phyloP scores from a whole-genome alignment of 2,797 vertebrate species.

The Gastrophryne carolinensis region DNA sequence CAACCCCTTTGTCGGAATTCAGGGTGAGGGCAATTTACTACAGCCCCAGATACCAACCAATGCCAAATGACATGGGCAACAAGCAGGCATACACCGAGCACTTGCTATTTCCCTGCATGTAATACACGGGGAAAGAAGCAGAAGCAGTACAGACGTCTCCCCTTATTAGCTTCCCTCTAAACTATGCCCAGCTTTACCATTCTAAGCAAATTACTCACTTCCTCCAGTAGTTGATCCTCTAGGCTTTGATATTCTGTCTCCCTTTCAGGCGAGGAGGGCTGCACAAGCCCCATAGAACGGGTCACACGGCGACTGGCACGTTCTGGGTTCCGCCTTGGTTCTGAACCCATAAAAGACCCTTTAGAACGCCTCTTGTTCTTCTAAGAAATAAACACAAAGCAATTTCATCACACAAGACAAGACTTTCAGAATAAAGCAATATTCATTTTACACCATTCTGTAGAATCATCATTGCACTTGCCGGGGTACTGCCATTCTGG shows the following conservation, averaged over 20 bases:
- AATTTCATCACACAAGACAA: neutral
- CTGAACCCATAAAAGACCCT: slow-evolving; percentile 18
- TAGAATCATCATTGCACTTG: neutral
- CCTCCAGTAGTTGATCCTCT: slow-evolving; percentile 67
- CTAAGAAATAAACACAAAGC: slow-evolving; percentile 55
- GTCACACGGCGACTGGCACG: slow-evolving; percentile 64
- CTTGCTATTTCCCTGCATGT: too few species aligned
- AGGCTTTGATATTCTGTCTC: slow-evolving; percentile 55
- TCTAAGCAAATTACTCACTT: slow-evolving; percentile 56
- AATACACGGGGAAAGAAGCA: too few species aligned
- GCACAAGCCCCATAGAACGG: slow-evolving; percentile 66
- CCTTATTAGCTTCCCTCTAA: too few species aligned
- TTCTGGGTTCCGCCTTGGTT: slow-evolving; percentile 67
- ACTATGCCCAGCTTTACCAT: neutral
- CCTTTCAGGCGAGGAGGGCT: slow-evolving; percentile 20
- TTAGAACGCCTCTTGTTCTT: slow-evolving; percentile 51
- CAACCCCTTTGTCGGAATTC: too few species aligned
- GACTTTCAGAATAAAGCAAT: neutral
- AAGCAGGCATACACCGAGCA: too few species aligned
- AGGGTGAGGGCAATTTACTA: too few species aligned
- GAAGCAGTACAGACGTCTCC: neutral
- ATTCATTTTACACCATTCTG: neutral
- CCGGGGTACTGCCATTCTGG: neutral
- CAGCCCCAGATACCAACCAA: too few species aligned
- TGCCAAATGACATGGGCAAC: too few species aligned